phyloP scores from a whole-genome alignment of 2,888 invertebrate species.

The Scaptomyza flava region DNA sequence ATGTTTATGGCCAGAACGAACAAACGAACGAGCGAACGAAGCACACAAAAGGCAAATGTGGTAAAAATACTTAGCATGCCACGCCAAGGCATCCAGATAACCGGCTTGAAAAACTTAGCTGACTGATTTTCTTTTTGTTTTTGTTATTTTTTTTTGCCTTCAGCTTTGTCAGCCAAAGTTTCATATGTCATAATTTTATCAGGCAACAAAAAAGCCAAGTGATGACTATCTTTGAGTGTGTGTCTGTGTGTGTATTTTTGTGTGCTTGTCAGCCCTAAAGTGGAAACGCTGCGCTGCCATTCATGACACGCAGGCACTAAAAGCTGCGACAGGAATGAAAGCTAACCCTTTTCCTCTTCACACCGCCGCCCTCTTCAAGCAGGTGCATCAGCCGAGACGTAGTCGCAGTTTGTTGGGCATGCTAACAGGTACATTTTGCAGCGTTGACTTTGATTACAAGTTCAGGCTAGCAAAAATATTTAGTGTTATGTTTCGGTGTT shows the following conservation, averaged over 20 bases:
- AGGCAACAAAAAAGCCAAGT: slow-evolving; percentile 65
- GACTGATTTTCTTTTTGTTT: not conserved
- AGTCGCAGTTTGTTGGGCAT: slow-evolving; percentile 42
- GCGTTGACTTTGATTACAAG: slow-evolving; percentile 72
- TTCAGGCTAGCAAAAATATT: slow-evolving; percentile 49
- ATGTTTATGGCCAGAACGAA: slow-evolving; percentile 74
- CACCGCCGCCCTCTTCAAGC: slow-evolving; percentile 3
- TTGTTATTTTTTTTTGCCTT: slow-evolving; percentile 3
- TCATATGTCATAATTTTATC: slow-evolving; percentile 81
- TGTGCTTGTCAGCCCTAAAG: slow-evolving; percentile 63
- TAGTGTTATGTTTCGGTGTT: slow-evolving; percentile 50
- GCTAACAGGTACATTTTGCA: slow-evolving; percentile 77
- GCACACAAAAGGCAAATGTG: slow-evolving; percentile 60
- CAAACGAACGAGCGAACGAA: slow-evolving; percentile 25
- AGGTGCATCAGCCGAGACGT: slow-evolving; percentile 44
- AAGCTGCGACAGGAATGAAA: slow-evolving; percentile 64
- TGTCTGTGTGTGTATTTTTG: slow-evolving; percentile 21
- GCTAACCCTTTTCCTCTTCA: not conserved
- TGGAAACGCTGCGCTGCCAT: slow-evolving; percentile 77
- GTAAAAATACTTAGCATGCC: slow-evolving; percentile 63
- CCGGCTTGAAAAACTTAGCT: slow-evolving; percentile 20
- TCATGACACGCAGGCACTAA: slow-evolving; percentile 81
- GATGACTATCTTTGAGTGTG: slow-evolving; percentile 50
- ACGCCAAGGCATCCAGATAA: slow-evolving; percentile 17
- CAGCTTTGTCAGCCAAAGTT: slow-evolving; percentile 75